Evolutionary conservation across 2,797 vertebrate genomes (phyloP), one percentile per base, ranked within the genome.

Genomic region (Crenuchus spilurus): DNA sequence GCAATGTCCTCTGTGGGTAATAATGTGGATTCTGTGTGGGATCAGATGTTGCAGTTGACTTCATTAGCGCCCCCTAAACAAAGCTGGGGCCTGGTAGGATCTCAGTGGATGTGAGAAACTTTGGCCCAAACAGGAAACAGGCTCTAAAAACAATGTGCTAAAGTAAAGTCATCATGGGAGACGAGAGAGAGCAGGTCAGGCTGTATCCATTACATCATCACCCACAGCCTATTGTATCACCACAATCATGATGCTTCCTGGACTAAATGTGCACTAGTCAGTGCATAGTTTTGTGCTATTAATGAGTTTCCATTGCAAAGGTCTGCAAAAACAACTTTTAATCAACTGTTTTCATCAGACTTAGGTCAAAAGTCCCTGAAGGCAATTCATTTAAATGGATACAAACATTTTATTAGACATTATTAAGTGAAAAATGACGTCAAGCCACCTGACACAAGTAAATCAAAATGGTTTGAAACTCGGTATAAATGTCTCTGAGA

Each of bases 101-200:
- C 70, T 75, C 70, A 62, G 31, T 69, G 72, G 68, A 83, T 81
- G 85, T 83, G 78, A 83, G 73, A 88, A 84, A 82, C 62, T 80
- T 77, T 76, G 84, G 82, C 18, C 83, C 85, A 83, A 87, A 30
- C 85, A 90, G 86, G 85, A 90, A 89, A 84, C 85, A 87, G 82
- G 74, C 81, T 77, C 77, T 78, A 80, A 80, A 54, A 85, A 88
- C 84, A 86, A 87, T 84, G 85, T 87, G 79, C 26, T 66, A 66
- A 76, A 66, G 57, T 39, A 42, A 61, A 77, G 48, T 67, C 82
- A 79, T 68, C 69, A 80, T 64, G 63, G 42, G 65, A 46, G 42
- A 18, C 7, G 39, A 69, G 66, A 28, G 72, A n/a, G 20, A 52
- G 48, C 48, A 26, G 48, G 18, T 60, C 58, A 39, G 74, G 65